Base-by-base conservation (phyloP, 2,113 vertebrate species). In the Sitta europaea region DNA sequence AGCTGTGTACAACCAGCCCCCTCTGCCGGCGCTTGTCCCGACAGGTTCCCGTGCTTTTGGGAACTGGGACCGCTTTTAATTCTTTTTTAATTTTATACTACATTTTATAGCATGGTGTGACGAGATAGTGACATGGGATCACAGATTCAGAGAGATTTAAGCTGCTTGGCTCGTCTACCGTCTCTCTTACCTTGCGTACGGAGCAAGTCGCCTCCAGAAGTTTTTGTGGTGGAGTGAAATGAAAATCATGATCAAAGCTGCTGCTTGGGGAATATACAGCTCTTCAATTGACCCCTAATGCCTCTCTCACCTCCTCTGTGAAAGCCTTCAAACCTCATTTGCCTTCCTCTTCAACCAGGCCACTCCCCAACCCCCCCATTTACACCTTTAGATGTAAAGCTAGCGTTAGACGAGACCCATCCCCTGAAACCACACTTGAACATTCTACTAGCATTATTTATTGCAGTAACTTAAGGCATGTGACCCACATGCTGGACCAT, bases 61-160 rank as follows among this genome's bases (percentile, higher is more conserved):
- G 50, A 33, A 12, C 11, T 2, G 17, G 1, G 2, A 14, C 47
- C 17, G 3, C 17, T 0, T n/a, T 48, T n/a, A n/a, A n/a, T 40
- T 40, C 42, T n/a, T n/a, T 21, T 29, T 1, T 0, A 3, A 7
- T 19, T 42, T 88, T 9, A 18, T 18, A 29, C 10, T n/a, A 7
- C 33, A 3, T 61, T 38, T 2, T 8, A 5, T 0, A 38, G 23
- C 38, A 8, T 1, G 25, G 17, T 31, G 54, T 43, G 63, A 65
- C 2, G n/a, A 51, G 40, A 4, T 0, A 14, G n/a, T 24, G 59
- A 24, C 63, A 43, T 1, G 18, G 53, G 45, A 19, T 54, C 17
- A 18, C 54, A 27, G 29, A 31, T 23, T 13, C 17, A 23, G 3
- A 6, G 8, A 33, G 65, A 55, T 28, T 58, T 71, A 36, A 80